Evolutionary conservation across 2,113 vertebrate genomes (phyloP).

Genomic region (Nothocercus julius): DNA sequence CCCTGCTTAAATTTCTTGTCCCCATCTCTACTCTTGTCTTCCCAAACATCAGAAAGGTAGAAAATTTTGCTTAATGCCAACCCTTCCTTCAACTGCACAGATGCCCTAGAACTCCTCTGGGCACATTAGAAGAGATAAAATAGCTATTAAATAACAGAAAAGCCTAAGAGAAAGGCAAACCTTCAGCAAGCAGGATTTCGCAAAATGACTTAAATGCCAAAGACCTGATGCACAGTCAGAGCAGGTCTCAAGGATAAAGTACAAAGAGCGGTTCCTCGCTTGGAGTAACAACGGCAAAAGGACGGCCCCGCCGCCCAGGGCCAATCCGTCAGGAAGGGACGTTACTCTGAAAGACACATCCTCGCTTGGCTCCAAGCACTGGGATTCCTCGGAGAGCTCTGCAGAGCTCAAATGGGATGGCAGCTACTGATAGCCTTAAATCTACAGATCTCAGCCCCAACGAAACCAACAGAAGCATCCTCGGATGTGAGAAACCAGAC

Average conservation of each 20-base stretch:
- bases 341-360: background rate
- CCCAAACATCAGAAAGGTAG: background rate
- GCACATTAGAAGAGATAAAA: conserved; percentile 32
- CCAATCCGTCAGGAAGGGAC: rapidly evolving
- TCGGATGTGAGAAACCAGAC: background rate
- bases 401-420: background rate
- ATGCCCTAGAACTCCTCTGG: conserved; percentile 31
- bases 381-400: background rate
- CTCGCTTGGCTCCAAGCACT: rapidly evolving
- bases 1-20: background rate
- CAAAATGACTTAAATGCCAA: background rate
- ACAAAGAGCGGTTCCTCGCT: background rate
- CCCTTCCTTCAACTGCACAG: conserved; percentile 9
- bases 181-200: background rate
- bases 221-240: background rate
- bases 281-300: background rate
- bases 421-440: background rate
- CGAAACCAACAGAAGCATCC: background rate
- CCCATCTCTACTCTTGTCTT: background rate
- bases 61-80: conserved; percentile 40
- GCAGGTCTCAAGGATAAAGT: background rate
- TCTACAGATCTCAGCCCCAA: background rate
- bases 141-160: conserved; percentile 48
- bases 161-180: conserved; percentile 30
- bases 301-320: background rate